Conservation (phyloP, 1,140 invertebrate species). For the Eumaeus atala region DNA sequence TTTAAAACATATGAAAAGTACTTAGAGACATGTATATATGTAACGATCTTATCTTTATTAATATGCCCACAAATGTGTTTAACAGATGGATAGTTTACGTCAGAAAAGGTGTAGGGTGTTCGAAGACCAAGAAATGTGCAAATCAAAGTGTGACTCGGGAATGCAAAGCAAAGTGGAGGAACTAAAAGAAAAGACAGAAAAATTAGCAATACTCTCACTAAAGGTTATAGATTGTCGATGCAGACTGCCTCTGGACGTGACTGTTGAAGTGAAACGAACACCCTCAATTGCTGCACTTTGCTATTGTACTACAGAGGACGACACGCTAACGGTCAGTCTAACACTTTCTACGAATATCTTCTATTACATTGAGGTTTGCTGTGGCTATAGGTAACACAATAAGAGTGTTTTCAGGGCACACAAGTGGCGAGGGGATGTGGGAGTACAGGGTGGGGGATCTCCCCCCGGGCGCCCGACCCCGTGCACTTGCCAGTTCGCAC, state of each 20-base stretch:
- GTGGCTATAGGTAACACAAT: too few relatives aligned
- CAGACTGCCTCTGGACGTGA: slow-evolving; percentile 42
- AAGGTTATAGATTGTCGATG: slow-evolving; percentile 53
- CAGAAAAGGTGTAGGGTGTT: slow-evolving; percentile 39
- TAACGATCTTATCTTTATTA: background rate
- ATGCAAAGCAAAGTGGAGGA: slow-evolving; percentile 39
- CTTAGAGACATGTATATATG: too few relatives aligned
- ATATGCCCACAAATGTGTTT: background rate
- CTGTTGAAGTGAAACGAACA: slow-evolving; percentile 50
- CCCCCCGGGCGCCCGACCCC: too few relatives aligned
- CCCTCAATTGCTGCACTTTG: slow-evolving; percentile 53
- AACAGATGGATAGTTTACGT: slow-evolving; percentile 37
- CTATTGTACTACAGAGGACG: slow-evolving; percentile 43
- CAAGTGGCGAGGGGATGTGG: too few relatives aligned
- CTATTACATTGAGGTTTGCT: too few relatives aligned
- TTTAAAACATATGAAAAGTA: too few relatives aligned
- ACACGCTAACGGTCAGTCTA: background rate
- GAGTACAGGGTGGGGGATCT: too few relatives aligned
- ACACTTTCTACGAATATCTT: too few relatives aligned
- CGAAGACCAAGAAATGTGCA: slow-evolving; percentile 49
- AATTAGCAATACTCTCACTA: slow-evolving; percentile 35
- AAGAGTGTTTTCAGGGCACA: too few relatives aligned
- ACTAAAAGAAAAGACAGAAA: slow-evolving; percentile 40
- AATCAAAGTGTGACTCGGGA: slow-evolving; percentile 38
- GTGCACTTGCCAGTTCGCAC: too few relatives aligned